Percentiles rank a stretch among this genome's conserved stretches.
phyloP scores from a whole-genome alignment of 64 coral and sea anemone genomes.

The Astreopora myriophthalma region DNA sequence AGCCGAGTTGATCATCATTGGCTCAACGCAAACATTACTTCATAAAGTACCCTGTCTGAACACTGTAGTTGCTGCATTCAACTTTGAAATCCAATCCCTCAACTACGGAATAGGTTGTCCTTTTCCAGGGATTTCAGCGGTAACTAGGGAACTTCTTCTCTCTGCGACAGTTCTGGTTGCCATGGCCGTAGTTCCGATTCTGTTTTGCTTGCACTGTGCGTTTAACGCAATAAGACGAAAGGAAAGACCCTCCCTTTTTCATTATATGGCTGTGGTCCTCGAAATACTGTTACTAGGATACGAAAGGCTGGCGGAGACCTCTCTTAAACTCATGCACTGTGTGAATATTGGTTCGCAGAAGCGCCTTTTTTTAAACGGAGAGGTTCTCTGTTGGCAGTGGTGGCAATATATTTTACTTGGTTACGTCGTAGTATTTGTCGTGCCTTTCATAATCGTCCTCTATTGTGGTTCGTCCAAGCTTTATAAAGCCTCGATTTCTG shows the following conservation, averaged over 20 bases:
- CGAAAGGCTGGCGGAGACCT: constrained; percentile 62
- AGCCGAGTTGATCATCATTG: not conserved
- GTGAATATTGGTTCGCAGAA: not conserved
- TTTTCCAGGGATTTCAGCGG: constrained; percentile 30
- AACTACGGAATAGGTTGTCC: constrained; percentile 25
- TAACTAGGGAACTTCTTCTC: constrained; percentile 41
- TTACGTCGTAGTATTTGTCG: constrained; percentile 51
- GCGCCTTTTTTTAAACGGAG: constrained; percentile 51
- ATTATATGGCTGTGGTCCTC: constrained; percentile 47
- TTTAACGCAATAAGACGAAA: not conserved
- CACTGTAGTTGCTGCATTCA: not conserved
- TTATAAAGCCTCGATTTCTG: not conserved
- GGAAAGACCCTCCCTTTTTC: constrained; percentile 5
- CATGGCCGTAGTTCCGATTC: not conserved
- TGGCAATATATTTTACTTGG: constrained; percentile 53
- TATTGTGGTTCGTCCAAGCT: constrained; percentile 50
- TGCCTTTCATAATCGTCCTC: constrained; percentile 52
- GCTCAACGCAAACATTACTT: not conserved
- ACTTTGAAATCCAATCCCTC: constrained; percentile 5
- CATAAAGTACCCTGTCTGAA: not conserved
- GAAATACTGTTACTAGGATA: constrained; percentile 74
- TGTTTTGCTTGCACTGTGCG: not conserved
- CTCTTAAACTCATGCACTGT: constrained; percentile 66
- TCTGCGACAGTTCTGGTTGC: constrained; percentile 44
- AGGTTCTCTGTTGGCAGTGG: constrained; percentile 71